These are phyloP conservation scores for Leptinotarsa undecemlineata DNA, from an alignment of 1,140 invertebrate species.

Conservation along the genomic window DNA sequence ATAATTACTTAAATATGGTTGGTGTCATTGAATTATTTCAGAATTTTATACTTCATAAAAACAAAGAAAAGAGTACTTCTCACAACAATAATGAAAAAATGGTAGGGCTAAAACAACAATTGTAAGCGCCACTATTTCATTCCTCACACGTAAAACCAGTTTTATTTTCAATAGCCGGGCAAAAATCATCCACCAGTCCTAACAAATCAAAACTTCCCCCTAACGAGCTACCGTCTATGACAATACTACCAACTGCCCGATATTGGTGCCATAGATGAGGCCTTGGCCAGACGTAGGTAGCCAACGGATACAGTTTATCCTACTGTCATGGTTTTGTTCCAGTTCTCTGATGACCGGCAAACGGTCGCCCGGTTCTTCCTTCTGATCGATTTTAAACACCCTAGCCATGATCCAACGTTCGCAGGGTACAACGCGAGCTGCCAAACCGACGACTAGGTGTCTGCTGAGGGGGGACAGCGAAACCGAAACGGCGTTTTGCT, in stretches of 20 bases:
- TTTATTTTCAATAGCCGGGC: no score
- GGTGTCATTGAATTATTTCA: no score
- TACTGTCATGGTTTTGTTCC: slow-evolving; percentile 65
- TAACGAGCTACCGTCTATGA: slow-evolving; percentile 52
- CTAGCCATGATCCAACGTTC: slow-evolving; percentile 67
- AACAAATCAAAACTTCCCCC: no score
- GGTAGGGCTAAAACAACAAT: no score
- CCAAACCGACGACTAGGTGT: slow-evolving; percentile 78
- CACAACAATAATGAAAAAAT: no score
- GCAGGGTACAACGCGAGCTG: slow-evolving; percentile 62
- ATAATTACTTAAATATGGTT: no score
- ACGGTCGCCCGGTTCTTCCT: slow-evolving; percentile 51
- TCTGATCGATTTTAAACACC: slow-evolving; percentile 62
- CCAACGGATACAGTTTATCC: slow-evolving; percentile 83
- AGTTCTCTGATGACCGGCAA: slow-evolving; percentile 65
- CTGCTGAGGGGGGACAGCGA: slow-evolving; percentile 77
- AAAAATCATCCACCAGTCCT: no score
- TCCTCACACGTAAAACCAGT: no score
- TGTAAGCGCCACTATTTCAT: no score
- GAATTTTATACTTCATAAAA: no score
- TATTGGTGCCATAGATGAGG: slow-evolving; percentile 83
- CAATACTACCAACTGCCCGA: slow-evolving; percentile 77
- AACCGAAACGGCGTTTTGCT: slow-evolving; percentile 79
- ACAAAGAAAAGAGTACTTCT: no score
- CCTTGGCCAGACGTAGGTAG: slow-evolving; percentile 79